A percentile compares a stretch with the other conserved stretches of the same genome.
phyloP scores from a whole-genome alignment of 2,888 invertebrate genomes.

The Lycaena phlaeas region DNA sequence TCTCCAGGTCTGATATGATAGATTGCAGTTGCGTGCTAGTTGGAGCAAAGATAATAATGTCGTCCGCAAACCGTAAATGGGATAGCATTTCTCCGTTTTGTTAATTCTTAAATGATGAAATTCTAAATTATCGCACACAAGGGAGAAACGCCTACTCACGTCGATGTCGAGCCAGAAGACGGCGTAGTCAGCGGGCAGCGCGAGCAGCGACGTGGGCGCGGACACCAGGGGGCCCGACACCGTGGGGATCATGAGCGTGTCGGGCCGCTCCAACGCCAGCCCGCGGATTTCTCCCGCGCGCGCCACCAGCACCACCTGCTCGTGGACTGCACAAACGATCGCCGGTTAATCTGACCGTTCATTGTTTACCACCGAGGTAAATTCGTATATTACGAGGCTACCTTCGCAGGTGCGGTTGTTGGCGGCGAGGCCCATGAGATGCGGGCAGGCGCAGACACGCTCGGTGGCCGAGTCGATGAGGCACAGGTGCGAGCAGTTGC shows the following conservation, averaged over 20 bases:
- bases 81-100: too few relatives aligned
- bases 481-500: constrained; percentile 87
- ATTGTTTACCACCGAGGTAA: too few relatives aligned
- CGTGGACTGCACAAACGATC: constrained; percentile 75
- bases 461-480: constrained; percentile 77
- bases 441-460: constrained; percentile 87
- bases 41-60: too few relatives aligned
- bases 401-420: constrained; percentile 79
- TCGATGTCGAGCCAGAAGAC: constrained; percentile 87
- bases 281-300: constrained; percentile 85
- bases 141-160: constrained; percentile 33
- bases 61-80: too few relatives aligned
- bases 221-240: constrained; percentile 81
- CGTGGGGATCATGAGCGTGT: constrained; percentile 86
- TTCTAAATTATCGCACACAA: too few relatives aligned
- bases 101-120: too few relatives aligned
- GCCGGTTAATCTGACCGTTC: too few relatives aligned
- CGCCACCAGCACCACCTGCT: constrained; percentile 84
- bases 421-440: constrained; percentile 83
- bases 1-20: too few relatives aligned
- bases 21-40: too few relatives aligned
- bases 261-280: constrained; percentile 83
- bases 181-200: constrained; percentile 75
- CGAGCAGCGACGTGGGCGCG: constrained; percentile 80
- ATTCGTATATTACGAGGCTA: too few relatives aligned